Evolutionary conservation across 2,113 vertebrate species (phyloP), one percentile per base, ranked within the genome.

Genomic region (Lasiurus cinereus): DNA sequence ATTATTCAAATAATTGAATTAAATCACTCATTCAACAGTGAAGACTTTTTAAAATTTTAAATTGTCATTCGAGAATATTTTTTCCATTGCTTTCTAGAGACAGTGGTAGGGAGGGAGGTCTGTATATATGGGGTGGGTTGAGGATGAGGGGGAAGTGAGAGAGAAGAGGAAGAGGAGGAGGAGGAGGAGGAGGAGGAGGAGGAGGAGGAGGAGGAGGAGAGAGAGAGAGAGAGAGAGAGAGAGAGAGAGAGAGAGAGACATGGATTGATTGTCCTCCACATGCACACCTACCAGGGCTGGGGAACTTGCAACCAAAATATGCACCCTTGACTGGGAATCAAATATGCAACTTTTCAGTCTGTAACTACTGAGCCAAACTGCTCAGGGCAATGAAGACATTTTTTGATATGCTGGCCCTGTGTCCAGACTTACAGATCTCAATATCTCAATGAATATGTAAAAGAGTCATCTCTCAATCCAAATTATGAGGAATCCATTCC

Each of bases 401-500:
- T 27, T 62, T 11, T 62, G 79, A 82, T 43, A 24, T 29, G 22
- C 36, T 62, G 16, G 33, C 54, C 24, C 69, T 22, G 6, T 43
- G 79, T 62, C 39, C 36, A 39, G 62, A 46, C 14, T 67, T 84
- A 50, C 43, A 84, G 82, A 12, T 84, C 66, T 33, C 43, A 50
- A 27, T 22, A 12, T 84, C 66, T 33, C 43, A 50, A 27, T 22
- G 43, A 84, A 33, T 21, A 84, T 50, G 19, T 67, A 69, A 67
- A 84, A 59, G 19, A 84, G 82, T 33, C 62, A 84, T 50, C 82
- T 84, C 62, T 62, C 31, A 67, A 67, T n/a, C 29, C 13, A 67
- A 84, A 84, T 50, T 33, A 84, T n/a, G 62, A 84, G 43, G 31
- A 84, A 50, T 84, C 43, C 62, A 50, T 67, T 33, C 62, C 22